Evolutionary conservation across 2,113 vertebrate genomes (phyloP), one percentile per base, ranked within the genome.

Genomic region (Phycodurus eques): DNA sequence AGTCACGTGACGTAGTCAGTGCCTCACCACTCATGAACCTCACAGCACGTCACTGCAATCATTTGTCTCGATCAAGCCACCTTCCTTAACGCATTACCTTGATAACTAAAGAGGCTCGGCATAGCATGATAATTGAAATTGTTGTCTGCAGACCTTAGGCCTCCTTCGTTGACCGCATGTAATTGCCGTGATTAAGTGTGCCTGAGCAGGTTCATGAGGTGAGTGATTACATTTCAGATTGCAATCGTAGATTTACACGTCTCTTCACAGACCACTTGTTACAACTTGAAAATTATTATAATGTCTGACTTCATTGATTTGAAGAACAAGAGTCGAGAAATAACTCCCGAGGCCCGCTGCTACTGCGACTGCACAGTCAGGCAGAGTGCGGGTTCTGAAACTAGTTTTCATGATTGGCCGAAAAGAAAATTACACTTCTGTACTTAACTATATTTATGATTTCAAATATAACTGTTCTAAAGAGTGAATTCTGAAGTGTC

Each of bases 171-270:
- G 31, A 35, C 5, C 7, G 12, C 14, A 13, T 15, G 31, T 35
- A 61, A 61, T 61, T 61, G 31, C 59, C 15, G 17, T 35, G 33
- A 61, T 61, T 61, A 35, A 33, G 8, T 33, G 59, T 61, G 35
- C 59, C 59, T 35, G 14, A 61, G 59, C 31, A 13, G 27, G 59
- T 35, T 61, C 59, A 35, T 15, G 59, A 35, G 59, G 59, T 61
- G 59, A 61, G 59, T 61, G 59, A 61, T 61, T 61, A 61, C 8
- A 35, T 35, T 61, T 61, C 35, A 61, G 59, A 61, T 61, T 35
- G 19, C 14, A 61, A 61, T 61, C 31, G 33, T 35, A 15, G 14
- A 33, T 61, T 61, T 61, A 5, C 59, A 61, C 12, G 22, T 31
- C 56, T 31, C 56, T 59, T 59, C 22, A 31, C 59, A 61, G 33